Conservation (phyloP, 2,888 invertebrate species). For the Lottia scabra region DNA sequence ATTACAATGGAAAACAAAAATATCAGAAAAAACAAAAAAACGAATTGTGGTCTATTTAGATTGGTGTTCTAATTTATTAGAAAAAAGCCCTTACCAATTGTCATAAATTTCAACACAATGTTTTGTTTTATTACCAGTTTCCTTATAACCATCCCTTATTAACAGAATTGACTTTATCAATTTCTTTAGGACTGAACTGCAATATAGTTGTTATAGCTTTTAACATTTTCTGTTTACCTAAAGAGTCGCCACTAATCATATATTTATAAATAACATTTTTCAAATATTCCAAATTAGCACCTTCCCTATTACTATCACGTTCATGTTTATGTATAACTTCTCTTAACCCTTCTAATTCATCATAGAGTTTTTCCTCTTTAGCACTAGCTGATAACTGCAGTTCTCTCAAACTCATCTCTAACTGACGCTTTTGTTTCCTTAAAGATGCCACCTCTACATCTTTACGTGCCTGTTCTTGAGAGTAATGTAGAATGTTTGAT, state of each 20-base stretch:
- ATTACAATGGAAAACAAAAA: too few relatives aligned
- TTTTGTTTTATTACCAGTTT: too few relatives aligned
- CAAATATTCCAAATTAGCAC: constrained; percentile 88
- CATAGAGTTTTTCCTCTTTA: constrained; percentile 69
- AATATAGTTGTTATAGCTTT: constrained; percentile 90
- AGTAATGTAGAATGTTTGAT: constrained; percentile 79
- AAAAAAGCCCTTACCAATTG: neutral
- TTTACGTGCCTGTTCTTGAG: constrained; percentile 83
- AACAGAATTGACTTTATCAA: constrained; percentile 69
- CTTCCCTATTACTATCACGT: constrained; percentile 77
- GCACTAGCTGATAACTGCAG: constrained; percentile 68
- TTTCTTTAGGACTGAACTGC: constrained; percentile 82
- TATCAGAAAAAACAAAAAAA: too few relatives aligned
- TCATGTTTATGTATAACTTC: constrained; percentile 71
- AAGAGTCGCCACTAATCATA: constrained; percentile 78
- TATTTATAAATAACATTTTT: constrained; percentile 91
- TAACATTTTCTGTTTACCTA: constrained; percentile 83
- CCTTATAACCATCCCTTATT: constrained; percentile 48
- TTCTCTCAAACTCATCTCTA: constrained; percentile 73
- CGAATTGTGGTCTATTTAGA: too few relatives aligned
- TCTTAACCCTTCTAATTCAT: constrained; percentile 73
- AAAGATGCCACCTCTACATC: constrained; percentile 83
- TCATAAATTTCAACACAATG: neutral
- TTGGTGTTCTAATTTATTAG: too few relatives aligned
- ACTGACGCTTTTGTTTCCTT: constrained; percentile 78